Evolutionary conservation across 2,113 vertebrate genomes (phyloP), one percentile per base, ranked within the genome.

Genomic region (Tautogolabrus adspersus): DNA sequence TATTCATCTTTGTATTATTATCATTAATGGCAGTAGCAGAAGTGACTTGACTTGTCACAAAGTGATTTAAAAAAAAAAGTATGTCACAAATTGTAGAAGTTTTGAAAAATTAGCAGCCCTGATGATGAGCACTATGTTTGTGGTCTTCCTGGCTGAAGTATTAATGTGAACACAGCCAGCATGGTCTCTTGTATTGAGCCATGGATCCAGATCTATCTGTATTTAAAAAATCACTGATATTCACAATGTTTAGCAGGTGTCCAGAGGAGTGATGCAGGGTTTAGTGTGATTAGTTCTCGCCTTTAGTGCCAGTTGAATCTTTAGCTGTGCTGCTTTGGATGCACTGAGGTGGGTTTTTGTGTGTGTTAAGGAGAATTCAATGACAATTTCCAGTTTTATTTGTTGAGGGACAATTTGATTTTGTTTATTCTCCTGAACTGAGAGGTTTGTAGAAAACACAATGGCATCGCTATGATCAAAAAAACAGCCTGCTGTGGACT

Each of bases 91-190:
- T 11, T n/a, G 18, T 2, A 26, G 22, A 15, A 52, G 23, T 42
- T 2, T 49, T 26, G n/a, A n/a, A 40, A 55, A 42, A 3, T 44
- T 3, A 1, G 44, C 44, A 64, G 68, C 19, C 22, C 23, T 30
- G 59, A 51, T 65, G 22, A 5, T 49, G 52, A 44, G 71, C 3
- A 1, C 49, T 23, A 40, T 16, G 1, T 70, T 61, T 73, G 40
- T 44, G 66, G 30, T 58, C 15, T 9, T 81, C 59, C 49, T 11
- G 56, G 30, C 69, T 70, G 22, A 70, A 42, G 22, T 54, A 9
- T 34, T 15, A n/a, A 19, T 19, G 19, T 52, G 34, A 18, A 19
- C 64, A 21, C 10, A 44, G 18, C 26, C 37, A 56, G 75, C n/a
- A 69, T 11, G 15, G 26, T 52, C 40, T 23, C 34, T 63, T 46